Base-by-base conservation (phyloP, 2,888 invertebrate genomes). In the Anorthoa munda region DNA sequence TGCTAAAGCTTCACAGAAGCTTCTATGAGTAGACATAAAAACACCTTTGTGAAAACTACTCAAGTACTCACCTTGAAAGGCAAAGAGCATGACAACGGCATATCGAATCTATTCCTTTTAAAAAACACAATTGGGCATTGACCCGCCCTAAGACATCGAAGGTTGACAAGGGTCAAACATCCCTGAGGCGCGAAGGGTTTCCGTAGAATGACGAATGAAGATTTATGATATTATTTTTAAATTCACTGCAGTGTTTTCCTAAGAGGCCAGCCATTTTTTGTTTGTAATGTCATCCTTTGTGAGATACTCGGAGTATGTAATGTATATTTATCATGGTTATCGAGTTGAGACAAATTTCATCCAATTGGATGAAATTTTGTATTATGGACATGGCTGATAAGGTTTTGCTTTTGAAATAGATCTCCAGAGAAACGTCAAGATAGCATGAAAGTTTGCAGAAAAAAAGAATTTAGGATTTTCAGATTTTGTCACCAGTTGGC, bases 131-230 rank as follows among this genome's bases (percentile, higher is more conserved):
- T 80, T 76, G 80, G 66, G 70, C 74, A 72, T 64, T 79, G 82
- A 72, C 58, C 80, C 72, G 73, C 65, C 55, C 71, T 74, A 75
- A 80, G 77, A 81, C 79, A 75, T 72, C 74, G 69, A 66, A 77
- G 79, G 77, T 82, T 84, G 85, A 86, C 82, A 86, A 86, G 86
- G 85, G 85, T 86, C 79, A 80, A 85, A 79, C 60, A 75, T 84
- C 85, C 82, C 78, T 68, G 56, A 60, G 82, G 75, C 72, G 45
- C 53, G 51, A 79, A 72, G 60, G 72, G 67, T 63, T 75, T 55
- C 72, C 69, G 61, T 74, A 58, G 59, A 72, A 77, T 79, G 78
- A 81, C 75, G 70, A 67, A 85, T 77, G 72, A 83, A 81, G 79
- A 81, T 85, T 76, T 67, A 81, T 76, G 72, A 53, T 64, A 67